These are phyloP conservation scores for Echinometra lucunter DNA, from an alignment of 53 echinoderm and acorn worm species.

Conservation along the genomic window DNA sequence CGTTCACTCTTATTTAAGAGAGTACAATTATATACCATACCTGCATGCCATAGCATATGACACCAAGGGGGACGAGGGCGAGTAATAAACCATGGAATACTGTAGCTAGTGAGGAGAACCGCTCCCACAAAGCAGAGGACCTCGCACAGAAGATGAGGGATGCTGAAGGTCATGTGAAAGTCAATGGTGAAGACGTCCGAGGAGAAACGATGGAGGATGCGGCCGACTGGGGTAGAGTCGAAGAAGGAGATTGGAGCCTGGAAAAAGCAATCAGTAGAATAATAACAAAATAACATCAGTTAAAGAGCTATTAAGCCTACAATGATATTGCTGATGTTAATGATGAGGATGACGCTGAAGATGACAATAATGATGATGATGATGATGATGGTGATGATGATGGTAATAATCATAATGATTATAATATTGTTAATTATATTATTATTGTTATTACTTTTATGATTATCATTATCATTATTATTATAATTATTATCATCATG, in stretches of 20 bases:
- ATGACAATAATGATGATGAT: not conserved
- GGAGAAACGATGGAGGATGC: constrained; percentile 87
- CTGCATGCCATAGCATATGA: constrained; percentile 80
- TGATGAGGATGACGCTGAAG: no score
- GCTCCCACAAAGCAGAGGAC: constrained; percentile 71
- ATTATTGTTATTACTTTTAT: no score
- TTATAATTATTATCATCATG: no score
- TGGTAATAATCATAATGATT: no score
- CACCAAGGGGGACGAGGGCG: constrained; percentile 74
- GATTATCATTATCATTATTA: no score
- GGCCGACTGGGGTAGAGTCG: constrained; percentile 84
- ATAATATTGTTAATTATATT: no score
- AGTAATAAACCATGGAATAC: constrained; percentile 85
- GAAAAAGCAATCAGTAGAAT: no score
- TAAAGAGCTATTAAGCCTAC: no score
- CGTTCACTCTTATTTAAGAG: no score
- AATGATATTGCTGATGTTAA: no score
- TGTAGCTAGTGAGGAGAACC: constrained; percentile 75
- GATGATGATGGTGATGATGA: not conserved
- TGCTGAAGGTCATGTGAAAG: constrained; percentile 71
- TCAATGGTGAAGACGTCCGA: constrained; percentile 83
- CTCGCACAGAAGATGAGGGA: constrained; percentile 74
- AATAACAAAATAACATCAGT: no score
- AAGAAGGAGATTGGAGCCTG: constrained; percentile 90
- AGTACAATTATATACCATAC: constrained; percentile 68